These are phyloP conservation scores for Elymnias hypermnestra DNA, from an alignment of 1,140 invertebrate species.

Conservation along the genomic window DNA sequence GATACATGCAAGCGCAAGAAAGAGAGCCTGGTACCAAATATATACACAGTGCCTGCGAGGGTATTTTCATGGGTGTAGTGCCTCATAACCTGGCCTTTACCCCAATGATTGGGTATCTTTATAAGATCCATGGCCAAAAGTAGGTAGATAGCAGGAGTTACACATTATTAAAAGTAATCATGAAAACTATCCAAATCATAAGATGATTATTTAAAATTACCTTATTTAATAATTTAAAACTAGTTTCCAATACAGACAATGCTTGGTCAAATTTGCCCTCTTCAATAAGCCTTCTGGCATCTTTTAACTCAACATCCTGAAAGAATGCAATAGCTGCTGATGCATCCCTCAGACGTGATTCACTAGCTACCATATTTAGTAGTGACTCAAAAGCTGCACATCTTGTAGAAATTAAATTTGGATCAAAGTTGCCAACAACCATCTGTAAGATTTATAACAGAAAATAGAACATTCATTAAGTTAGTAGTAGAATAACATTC, in stretches of 20 bases:
- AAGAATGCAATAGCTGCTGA: constrained; percentile 81
- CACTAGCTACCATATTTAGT: constrained; percentile 77
- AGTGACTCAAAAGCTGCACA: constrained; percentile 84
- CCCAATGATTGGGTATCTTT: too few species aligned
- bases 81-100: too few species aligned
- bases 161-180: too few species aligned
- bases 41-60: too few species aligned
- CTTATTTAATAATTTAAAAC: constrained; percentile 84
- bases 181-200: too few species aligned
- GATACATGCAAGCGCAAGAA: not conserved
- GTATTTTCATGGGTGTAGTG: too few species aligned
- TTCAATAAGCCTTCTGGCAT: constrained; percentile 78
- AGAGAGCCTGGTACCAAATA: not conserved
- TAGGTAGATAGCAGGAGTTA: too few species aligned
- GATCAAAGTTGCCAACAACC: constrained; percentile 85
- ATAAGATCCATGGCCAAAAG: too few species aligned
- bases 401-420: constrained; percentile 81
- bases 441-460: constrained; percentile 67
- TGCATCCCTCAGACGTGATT: constrained; percentile 78
- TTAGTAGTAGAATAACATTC: too few species aligned
- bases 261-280: constrained; percentile 80
- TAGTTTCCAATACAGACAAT: constrained; percentile 81
- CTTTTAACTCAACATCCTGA: constrained; percentile 79
- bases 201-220: constrained; percentile 25
- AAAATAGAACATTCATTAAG: too few species aligned